phyloP scores from a whole-genome alignment of 2,113 vertebrate species.

The Coryphaenoides rupestris region DNA sequence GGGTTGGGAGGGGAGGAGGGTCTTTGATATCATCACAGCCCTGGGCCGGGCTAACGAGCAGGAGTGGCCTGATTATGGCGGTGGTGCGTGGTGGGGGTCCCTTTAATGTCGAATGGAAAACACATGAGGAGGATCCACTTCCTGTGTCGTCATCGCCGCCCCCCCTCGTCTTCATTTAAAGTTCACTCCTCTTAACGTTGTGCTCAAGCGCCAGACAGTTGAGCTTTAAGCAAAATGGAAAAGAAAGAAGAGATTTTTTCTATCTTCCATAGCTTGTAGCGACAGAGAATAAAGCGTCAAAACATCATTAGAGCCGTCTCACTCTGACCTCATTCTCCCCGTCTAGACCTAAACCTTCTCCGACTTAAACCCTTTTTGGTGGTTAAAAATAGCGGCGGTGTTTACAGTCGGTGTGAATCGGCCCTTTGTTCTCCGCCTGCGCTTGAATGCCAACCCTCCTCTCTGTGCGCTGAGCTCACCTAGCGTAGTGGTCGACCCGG shows the following conservation, averaged over 20 bases:
- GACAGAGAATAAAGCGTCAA: not conserved
- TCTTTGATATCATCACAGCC: slow-evolving; percentile 2
- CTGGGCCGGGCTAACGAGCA: not conserved
- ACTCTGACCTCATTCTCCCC: not conserved
- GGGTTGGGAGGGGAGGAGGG: no score
- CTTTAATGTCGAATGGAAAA: not conserved
- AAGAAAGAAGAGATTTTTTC: no score
- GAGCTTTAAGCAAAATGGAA: no score
- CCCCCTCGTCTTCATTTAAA: not conserved
- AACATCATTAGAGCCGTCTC: not conserved
- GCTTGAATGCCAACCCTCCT: not conserved
- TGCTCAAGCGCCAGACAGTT: no score
- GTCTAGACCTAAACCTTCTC: not conserved
- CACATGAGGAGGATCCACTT: not conserved
- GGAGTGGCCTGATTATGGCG: slow-evolving; percentile 1
- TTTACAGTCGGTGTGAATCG: not conserved
- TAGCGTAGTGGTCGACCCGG: not conserved
- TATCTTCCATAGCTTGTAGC: not conserved
- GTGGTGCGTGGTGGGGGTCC: not conserved
- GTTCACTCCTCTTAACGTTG: not conserved
- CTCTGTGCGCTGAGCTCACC: not conserved
- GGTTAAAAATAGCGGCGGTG: not conserved
- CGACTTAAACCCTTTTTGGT: not conserved
- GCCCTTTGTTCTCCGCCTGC: not conserved
- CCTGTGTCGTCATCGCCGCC: not conserved